These are phyloP conservation scores for Helostoma temminkii DNA, from an alignment of 2,797 vertebrate genomes.

Conservation along the genomic window DNA sequence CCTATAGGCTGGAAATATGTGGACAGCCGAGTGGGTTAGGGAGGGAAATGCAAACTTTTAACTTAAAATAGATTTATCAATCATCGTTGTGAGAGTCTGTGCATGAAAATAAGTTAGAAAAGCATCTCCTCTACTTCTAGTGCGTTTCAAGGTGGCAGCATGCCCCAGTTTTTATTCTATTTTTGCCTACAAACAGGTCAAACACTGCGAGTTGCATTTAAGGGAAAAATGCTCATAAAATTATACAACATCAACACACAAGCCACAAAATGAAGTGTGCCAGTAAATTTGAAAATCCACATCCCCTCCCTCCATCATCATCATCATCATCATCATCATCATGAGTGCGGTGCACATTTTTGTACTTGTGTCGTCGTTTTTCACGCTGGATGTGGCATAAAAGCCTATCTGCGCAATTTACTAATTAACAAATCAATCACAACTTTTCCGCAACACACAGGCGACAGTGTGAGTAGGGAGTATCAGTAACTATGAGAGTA, in stretches of 20 bases:
- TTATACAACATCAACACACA: background rate
- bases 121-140: slow-evolving; percentile 3
- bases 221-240: background rate
- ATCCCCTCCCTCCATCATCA: slow-evolving; percentile 30
- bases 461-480: too few relatives aligned
- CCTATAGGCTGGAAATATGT: background rate
- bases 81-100: background rate
- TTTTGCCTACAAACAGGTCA: slow-evolving; percentile 31
- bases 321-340: slow-evolving; percentile 11
- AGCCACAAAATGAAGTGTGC: background rate
- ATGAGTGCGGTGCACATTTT: slow-evolving; percentile 26
- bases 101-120: background rate
- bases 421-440: background rate
- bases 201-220: background rate
- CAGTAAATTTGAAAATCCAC: slow-evolving; percentile 36
- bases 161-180: slow-evolving; percentile 32
- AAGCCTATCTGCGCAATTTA: slow-evolving; percentile 16
- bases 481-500: background rate
- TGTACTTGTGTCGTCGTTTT: background rate
- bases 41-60: background rate
- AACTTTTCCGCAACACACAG: background rate
- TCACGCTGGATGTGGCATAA: background rate
- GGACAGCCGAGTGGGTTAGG: background rate
- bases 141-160: slow-evolving; percentile 36
- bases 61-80: background rate